Evolutionary conservation across 2,888 invertebrate species (phyloP), one percentile per base, ranked within the genome.

Genomic region (Tetragonula carbonaria): DNA sequence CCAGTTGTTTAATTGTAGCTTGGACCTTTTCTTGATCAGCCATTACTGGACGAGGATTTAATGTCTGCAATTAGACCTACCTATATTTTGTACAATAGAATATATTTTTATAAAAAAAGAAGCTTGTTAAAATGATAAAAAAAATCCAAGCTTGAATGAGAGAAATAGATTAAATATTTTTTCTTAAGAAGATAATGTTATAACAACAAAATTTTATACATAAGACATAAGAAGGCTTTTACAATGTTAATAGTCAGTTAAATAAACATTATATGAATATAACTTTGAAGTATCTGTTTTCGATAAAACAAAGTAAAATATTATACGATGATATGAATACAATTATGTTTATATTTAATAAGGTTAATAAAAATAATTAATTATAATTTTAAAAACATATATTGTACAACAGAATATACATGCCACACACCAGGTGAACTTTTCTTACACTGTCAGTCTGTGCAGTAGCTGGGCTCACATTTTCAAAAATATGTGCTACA

Each of bases 1-100:
- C 98, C 91, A 99, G 96, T 94, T 99, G 99, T 94, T 99, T 99
- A 88, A 99, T 95, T 4, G 99, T 98, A 28, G 98, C 98, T 94
- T 98, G 98, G 57, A 99, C 98, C 96, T 99, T 97, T 91, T 97
- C 97, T 93, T 97, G 96, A 91, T 94, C 94, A 73, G 94, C 94
- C 92, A 94, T 88, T 80, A 94, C 92, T 84, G 94, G 94, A 70
- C 94, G 91, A 74, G 92, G 92, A 87, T 92, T 93, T 84, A 92
- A 86, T 82, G 92, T 92, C 93, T 93, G 91, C 88, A 93, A 93
- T 92, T 85, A 92, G 90, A 92, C 87, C 91, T 90, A 91, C 91
- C 91, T 91, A 91, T 91, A 89, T 93, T 91, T 89, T 88, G 90
- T 89, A 91, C 88, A 91, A 91, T 91, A 89, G 87, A 88, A 89